Percentiles rank a stretch among this genome's conserved stretches.
These are phyloP conservation scores for Pelusios castaneus DNA, from an alignment of 2,113 vertebrate species.

Conservation along the genomic window DNA sequence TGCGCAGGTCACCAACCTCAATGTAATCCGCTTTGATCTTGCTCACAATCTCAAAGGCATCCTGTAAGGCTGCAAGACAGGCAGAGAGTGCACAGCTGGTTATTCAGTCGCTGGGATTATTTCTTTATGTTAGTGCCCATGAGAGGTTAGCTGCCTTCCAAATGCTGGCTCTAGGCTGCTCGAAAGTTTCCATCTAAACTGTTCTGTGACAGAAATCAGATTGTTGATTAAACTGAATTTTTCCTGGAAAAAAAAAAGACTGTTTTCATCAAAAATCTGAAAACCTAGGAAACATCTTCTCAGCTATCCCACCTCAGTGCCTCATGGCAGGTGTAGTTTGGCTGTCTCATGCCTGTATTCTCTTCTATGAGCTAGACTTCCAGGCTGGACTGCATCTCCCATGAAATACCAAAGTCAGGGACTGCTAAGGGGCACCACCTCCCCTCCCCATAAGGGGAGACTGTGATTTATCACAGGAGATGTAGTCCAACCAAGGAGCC, in stretches of 20 bases:
- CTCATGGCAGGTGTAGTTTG: neutral
- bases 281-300: neutral
- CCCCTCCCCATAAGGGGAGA: neutral
- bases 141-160: neutral
- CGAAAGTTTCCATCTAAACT: neutral
- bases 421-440: neutral
- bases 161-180: neutral
- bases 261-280: neutral
- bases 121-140: neutral
- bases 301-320: neutral
- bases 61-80: slow-evolving; percentile 33
- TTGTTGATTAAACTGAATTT: neutral
- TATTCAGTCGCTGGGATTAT: neutral
- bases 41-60: neutral
- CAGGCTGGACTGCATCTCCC: neutral
- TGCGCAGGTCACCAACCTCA: neutral
- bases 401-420: neutral
- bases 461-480: neutral
- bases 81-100: neutral
- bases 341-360: neutral
- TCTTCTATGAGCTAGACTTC: neutral
- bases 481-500: neutral
- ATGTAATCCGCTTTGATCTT: neutral
- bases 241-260: neutral
- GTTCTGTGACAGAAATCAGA: neutral